Conservation (phyloP, 2,113 vertebrate genomes). For the Pelecanus crispus region DNA sequence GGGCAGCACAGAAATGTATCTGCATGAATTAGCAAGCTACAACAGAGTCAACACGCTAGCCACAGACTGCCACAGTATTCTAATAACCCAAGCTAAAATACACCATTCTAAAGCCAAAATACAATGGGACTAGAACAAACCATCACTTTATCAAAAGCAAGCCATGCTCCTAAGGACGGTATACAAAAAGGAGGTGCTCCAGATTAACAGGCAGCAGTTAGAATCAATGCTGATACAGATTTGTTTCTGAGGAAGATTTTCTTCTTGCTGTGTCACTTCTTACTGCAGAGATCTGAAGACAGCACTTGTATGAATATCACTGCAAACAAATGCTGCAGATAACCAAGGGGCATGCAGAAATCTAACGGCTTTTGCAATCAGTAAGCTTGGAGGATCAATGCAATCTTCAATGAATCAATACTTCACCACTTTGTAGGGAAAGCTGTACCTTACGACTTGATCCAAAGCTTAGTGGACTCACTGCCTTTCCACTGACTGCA, state of each 20-base stretch:
- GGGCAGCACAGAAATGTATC: neutral
- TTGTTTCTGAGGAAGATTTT: neutral
- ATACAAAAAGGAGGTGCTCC: neutral
- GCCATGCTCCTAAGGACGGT: neutral
- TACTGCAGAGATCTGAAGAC: neutral
- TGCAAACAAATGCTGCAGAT: neutral
- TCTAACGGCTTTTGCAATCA: neutral
- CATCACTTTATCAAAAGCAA: neutral
- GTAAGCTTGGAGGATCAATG: neutral
- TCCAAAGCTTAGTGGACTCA: neutral
- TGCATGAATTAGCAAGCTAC: neutral
- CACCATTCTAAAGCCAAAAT: conserved; percentile 14
- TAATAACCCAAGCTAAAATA: neutral
- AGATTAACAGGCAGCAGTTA: neutral
- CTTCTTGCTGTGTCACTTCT: neutral
- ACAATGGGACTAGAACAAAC: neutral
- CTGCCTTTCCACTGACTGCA: neutral
- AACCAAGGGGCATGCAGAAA: neutral
- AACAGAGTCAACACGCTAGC: neutral
- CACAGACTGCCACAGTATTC: neutral
- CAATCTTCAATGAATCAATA: neutral
- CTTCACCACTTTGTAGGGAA: neutral
- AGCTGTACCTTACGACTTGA: neutral
- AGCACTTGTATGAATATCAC: neutral
- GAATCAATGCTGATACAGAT: neutral